Conservation (phyloP, 1,140 invertebrate genomes). For the Ladona fulva region DNA sequence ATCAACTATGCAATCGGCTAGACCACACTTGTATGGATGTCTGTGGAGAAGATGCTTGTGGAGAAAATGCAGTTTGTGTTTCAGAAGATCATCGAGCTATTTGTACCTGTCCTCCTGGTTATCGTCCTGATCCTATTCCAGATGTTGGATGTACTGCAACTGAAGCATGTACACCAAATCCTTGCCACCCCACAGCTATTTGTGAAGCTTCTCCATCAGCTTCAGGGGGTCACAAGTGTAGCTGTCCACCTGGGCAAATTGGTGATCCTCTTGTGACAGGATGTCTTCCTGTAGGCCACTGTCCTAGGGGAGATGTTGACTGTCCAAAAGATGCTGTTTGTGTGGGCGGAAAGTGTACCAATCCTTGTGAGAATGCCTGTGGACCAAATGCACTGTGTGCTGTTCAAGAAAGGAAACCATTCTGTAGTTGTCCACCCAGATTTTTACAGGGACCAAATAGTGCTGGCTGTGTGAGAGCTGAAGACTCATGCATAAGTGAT, state of each 20-base stretch:
- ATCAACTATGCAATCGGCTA: conserved; percentile 70
- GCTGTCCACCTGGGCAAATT: conserved; percentile 62
- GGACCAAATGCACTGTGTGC: conserved; percentile 68
- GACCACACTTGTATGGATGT: conserved; percentile 73
- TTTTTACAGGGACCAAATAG: conserved; percentile 49
- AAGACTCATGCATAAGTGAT: conserved; percentile 56
- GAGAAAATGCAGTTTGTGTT: conserved; percentile 77
- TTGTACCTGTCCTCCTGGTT: conserved; percentile 78
- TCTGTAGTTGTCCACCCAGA: conserved; percentile 62
- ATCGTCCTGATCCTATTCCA: conserved; percentile 63
- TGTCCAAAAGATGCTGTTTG: conserved; percentile 68
- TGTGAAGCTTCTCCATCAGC: conserved; percentile 52
- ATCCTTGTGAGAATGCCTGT: conserved; percentile 69
- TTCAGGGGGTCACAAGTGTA: conserved; percentile 55
- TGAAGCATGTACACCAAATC: conserved; percentile 62
- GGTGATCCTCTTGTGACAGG: conserved; percentile 65
- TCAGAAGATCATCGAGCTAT: conserved; percentile 69
- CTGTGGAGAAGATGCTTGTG: conserved; percentile 72
- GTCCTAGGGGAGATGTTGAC: conserved; percentile 57
- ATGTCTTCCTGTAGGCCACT: conserved; percentile 64
- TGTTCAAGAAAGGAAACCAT: conserved; percentile 58
- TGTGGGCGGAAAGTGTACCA: conserved; percentile 56
- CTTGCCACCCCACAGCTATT: conserved; percentile 69
- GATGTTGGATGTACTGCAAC: conserved; percentile 64
- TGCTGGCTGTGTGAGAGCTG: conserved; percentile 61